Percentiles rank a stretch among this genome's conserved stretches.
These are phyloP conservation scores for Pyrochroa serraticornis DNA, from an alignment of 2,888 invertebrate genomes.

Conservation along the genomic window DNA sequence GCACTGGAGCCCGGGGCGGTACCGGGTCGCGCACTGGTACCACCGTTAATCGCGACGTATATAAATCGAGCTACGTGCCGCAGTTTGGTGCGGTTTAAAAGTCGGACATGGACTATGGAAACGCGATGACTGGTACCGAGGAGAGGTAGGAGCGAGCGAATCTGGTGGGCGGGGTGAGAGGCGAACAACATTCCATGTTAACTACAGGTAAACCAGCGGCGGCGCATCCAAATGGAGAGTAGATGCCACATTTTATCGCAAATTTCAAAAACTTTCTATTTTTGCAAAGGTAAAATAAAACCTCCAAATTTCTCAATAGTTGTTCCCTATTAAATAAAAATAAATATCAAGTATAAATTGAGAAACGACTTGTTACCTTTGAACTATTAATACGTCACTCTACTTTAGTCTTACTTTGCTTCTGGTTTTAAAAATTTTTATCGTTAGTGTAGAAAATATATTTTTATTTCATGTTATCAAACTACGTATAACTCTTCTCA, in stretches of 20 bases:
- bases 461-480: no score
- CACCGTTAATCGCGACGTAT: not conserved
- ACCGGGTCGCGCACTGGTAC: conserved; percentile 13
- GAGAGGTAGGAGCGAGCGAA: conserved; percentile 27
- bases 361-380: no score
- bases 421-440: no score
- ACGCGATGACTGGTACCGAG: conserved; percentile 18
- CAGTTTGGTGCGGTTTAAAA: not conserved
- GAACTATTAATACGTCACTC: no score
- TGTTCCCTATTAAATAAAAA: no score
- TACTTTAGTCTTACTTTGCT: no score
- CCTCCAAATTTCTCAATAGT: not conserved
- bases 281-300: not conserved
- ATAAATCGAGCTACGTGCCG: not conserved
- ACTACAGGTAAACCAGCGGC: conserved; percentile 38
- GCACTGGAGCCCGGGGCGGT: conserved; percentile 1
- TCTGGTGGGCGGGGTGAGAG: conserved; percentile 46
- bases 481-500: no score
- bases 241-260: not conserved
- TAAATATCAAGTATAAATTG: no score
- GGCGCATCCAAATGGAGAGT: not conserved
- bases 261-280: not conserved
- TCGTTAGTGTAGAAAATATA: no score
- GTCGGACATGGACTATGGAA: conserved; percentile 18
- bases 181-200: conserved; percentile 46